Evolutionary conservation across 2,797 vertebrate species (phyloP), one percentile per base, ranked within the genome.

Genomic region (Ctenosaura bakeri): DNA sequence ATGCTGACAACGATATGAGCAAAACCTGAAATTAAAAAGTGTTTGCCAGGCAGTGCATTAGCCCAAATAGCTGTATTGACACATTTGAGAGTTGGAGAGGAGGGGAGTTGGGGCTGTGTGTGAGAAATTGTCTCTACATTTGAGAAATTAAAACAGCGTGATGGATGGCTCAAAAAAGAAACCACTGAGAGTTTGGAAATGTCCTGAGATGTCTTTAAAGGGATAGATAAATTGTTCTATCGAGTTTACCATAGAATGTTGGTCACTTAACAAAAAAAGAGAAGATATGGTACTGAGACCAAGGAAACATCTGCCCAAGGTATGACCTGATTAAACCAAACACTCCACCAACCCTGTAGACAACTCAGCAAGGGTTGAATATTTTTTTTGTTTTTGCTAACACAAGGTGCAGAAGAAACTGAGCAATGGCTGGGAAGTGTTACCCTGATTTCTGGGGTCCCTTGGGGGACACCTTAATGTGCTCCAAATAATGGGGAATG

Each of bases 261-360:
- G 24, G 35, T 59, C 59, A 69, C n/a, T 59, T 59, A n/a, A 71
- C 50, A 85, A 87, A 38, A 56, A 1, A 87, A 38, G 13, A 92
- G 78, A 82, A 93, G 94, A 91, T 73, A 64, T 66, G n/a, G 14
- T 90, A 88, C 54, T 29, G 74, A 87, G 88, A 83, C 32, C 9
- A 54, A 73, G 76, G 22, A 42, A 38, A 77, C 10, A 79, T 10
- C 52, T 86, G 4, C 50, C 52, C 52, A 84, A 32, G 26, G 1
- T 83, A 20, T 59, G 26, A 32, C 38, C 29, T 29, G 59, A 13
- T 50, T 32, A 32, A 83, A 18, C 46, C 52, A 64, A 81, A 69
- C 86, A 54, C 6, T 38, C 86, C 46, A 71, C 50, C 42, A 52
- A 42, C 42, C 52, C 29, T 82, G 64, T 71, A 42, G 46, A 38